A percentile compares a stretch with the other conserved stretches of the same genome.
These are phyloP conservation scores for Actinostola sp. DNA, from an alignment of 92 coral and sea anemone species.

Conservation along the genomic window DNA sequence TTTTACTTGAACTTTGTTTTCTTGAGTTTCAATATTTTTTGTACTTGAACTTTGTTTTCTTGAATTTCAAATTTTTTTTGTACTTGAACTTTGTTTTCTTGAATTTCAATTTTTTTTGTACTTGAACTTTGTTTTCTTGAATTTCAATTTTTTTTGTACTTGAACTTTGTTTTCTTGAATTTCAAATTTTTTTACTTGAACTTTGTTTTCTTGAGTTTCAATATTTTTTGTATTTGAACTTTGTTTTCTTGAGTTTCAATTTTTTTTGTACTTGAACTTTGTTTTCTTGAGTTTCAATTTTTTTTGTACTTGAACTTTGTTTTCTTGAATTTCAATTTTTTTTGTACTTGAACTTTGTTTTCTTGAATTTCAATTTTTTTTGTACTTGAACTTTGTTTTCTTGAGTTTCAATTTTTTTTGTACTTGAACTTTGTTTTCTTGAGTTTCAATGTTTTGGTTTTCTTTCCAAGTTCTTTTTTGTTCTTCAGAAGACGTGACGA, in stretches of 20 bases:
- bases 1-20: not conserved
- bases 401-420: not conserved
- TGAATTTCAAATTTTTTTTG: not conserved
- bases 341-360: not conserved
- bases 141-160: not conserved
- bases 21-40: not conserved
- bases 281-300: not conserved
- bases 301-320: not conserved
- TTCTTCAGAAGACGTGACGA: not conserved
- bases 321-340: too few relatives aligned
- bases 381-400: not conserved
- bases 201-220: not conserved
- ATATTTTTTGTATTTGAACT: not conserved
- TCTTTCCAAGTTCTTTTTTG: not conserved
- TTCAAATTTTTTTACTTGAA: not conserved
- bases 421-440: constrained; percentile 3
- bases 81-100: not conserved
- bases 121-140: not conserved
- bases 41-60: not conserved
- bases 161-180: not conserved
- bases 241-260: not conserved
- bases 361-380: not conserved
- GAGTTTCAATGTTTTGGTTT: not conserved
- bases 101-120: not conserved
- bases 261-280: not conserved